Percentiles rank a stretch among this genome's conserved stretches.
Evolutionary conservation across 2,797 vertebrate species (phyloP).

Genomic region (Labroides dimidiatus): DNA sequence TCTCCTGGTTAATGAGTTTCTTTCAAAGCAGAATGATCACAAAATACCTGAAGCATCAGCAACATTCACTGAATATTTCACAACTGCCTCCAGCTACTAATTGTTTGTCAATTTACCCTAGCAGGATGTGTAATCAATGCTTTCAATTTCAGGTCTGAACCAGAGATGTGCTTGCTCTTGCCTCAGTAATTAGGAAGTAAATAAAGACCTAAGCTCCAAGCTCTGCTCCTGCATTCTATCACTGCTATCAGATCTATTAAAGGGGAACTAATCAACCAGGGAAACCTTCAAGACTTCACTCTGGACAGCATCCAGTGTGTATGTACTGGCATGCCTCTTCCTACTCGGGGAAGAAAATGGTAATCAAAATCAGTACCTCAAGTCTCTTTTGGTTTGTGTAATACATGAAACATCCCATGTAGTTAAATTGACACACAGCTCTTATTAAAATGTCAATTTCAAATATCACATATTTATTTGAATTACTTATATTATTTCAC

Average conservation of each 20-base stretch:
- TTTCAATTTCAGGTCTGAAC: constrained; percentile 45
- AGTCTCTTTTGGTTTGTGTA: neutral
- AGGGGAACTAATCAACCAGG: constrained; percentile 17
- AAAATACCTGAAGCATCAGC: constrained; percentile 39
- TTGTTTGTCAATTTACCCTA: constrained; percentile 54
- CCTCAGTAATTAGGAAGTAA: constrained; percentile 59
- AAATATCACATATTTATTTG: constrained; percentile 5
- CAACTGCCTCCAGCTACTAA: constrained; percentile 35
- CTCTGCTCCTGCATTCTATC: constrained; percentile 25
- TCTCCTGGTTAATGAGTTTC: constrained; percentile 23
- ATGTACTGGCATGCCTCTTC: constrained; percentile 17
- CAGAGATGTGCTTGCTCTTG: constrained; percentile 45
- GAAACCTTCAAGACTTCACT: constrained; percentile 20
- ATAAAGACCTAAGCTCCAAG: constrained; percentile 39
- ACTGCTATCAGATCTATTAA: neutral
- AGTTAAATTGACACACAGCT: neutral
- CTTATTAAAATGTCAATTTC: constrained; percentile 2
- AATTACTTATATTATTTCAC: constrained; percentile 12
- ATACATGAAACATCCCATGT: neutral
- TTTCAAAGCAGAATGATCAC: constrained; percentile 19
- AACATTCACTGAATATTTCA: constrained; percentile 34
- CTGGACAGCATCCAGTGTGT: neutral
- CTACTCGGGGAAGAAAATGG: constrained; percentile 1
- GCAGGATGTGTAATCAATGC: constrained; percentile 60
- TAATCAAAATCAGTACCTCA: neutral